Evolutionary conservation across 1,140 invertebrate species (phyloP), one percentile per base, ranked within the genome.

Genomic region (Melipona quadrifasciata): DNA sequence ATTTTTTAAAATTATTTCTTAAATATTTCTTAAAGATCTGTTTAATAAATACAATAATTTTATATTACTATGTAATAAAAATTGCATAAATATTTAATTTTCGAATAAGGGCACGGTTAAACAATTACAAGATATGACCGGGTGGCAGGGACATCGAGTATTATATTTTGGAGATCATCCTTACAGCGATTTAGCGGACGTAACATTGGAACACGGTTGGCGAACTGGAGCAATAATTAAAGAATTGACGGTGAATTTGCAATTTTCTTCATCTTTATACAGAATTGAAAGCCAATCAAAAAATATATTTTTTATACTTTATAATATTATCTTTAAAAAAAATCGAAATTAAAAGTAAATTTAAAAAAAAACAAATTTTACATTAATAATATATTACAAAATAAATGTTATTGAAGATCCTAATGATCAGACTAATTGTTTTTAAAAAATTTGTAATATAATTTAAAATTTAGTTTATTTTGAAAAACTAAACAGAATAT

Each of bases 101-200:
- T 0, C n/a, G 4, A 31, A 17, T 47, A 74, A 99, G 98, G 99
- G 99, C 12, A 99, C 98, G 53, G 97, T 99, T 16, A 97, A 97
- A 91, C 97, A 99, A 91, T 95, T 99, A 57, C 97, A 98, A 93
- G 97, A 98, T 70, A 96, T 99, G 91, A 99, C 98, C 11, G 98
- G 97, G 0, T 99, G 99, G 98, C 95, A 96, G 78, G 98, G 98
- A 0, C 97, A 98, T 89, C 97, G 98, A 88, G 98, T 99, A 19
- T 93, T 99, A 14, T 99, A 99, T 94, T 99, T 99, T 95, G 99
- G 99, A 1, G 99, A 99, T 95, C 99, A 99, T 95, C 98, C 99
- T 0, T 99, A 99, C 95, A 99, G 97, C 92, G 99, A 99, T 95
- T 95, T 99, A 79, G 99, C 99, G 8, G 99, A 99, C 95, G 98